phyloP scores from a whole-genome alignment of 2,113 vertebrate genomes.

The Dicrurus megarhynchus region DNA sequence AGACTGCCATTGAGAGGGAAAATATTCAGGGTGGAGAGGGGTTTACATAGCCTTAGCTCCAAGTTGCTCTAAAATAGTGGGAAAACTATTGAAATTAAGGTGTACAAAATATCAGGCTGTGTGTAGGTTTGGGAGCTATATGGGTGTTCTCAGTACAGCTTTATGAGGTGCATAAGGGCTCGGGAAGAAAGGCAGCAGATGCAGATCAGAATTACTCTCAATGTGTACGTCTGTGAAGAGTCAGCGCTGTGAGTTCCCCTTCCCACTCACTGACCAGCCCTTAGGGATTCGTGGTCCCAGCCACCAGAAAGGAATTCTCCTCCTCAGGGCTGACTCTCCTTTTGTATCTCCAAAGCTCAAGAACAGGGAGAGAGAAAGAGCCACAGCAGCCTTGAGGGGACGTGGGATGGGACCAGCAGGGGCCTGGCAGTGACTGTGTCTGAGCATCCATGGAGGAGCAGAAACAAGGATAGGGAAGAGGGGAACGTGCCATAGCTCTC shows the following conservation, averaged over 20 bases:
- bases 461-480: neutral
- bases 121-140: neutral
- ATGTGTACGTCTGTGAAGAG: neutral
- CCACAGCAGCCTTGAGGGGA: neutral
- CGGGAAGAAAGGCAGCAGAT: neutral
- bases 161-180: neutral
- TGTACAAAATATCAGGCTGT: neutral
- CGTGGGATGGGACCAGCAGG: accelerated
- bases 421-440: neutral
- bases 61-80: neutral
- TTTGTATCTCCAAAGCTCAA: neutral
- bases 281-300: neutral
- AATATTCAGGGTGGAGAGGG: neutral
- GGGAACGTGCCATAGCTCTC: neutral
- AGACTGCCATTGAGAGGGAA: neutral
- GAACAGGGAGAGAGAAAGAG: neutral
- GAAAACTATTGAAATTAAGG: neutral
- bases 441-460: neutral
- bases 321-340: neutral
- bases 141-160: neutral
- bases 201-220: neutral
- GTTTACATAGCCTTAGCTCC: neutral
- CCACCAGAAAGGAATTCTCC: accelerated
- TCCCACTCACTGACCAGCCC: neutral
- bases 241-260: neutral